These are phyloP conservation scores for Crotalus tigris DNA, from an alignment of 2,113 vertebrate genomes.

Conservation along the genomic window DNA sequence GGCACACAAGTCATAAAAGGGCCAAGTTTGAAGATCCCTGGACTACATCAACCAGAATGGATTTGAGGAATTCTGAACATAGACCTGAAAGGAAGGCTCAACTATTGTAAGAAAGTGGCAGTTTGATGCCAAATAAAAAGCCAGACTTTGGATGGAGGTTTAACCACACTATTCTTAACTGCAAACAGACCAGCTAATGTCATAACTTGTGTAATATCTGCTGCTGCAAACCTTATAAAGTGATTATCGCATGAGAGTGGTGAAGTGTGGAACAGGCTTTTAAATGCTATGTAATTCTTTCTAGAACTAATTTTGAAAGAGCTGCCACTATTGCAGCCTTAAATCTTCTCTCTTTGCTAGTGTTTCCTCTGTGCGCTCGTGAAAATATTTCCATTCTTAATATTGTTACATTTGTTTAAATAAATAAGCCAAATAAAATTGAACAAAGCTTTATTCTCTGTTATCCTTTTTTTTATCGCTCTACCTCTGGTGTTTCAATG, in stretches of 20 bases:
- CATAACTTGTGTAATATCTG: neutral
- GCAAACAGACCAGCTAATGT: neutral
- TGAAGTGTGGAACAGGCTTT: neutral
- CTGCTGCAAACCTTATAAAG: neutral
- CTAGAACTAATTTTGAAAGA: neutral
- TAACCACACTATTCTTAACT: neutral
- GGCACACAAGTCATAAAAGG: too few species aligned
- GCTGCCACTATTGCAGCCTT: neutral
- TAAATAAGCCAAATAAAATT: neutral
- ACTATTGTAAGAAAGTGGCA: neutral
- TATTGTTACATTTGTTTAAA: neutral
- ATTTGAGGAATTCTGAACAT: neutral
- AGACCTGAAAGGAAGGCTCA: neutral
- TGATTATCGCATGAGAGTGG: neutral
- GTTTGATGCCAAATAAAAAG: neutral
- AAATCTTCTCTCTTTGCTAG: neutral
- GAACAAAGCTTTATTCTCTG: neutral
- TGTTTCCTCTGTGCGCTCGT: neutral
- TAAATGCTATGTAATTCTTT: neutral
- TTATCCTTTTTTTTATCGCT: neutral
- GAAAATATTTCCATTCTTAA: neutral
- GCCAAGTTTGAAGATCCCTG: too few species aligned
- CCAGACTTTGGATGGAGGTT: neutral
- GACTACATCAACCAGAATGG: neutral
- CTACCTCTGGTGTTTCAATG: neutral